Percentiles rank a stretch among this genome's conserved stretches.
These are phyloP conservation scores for Cotesia congregata DNA, from an alignment of 2,888 invertebrate species.

Conservation along the genomic window DNA sequence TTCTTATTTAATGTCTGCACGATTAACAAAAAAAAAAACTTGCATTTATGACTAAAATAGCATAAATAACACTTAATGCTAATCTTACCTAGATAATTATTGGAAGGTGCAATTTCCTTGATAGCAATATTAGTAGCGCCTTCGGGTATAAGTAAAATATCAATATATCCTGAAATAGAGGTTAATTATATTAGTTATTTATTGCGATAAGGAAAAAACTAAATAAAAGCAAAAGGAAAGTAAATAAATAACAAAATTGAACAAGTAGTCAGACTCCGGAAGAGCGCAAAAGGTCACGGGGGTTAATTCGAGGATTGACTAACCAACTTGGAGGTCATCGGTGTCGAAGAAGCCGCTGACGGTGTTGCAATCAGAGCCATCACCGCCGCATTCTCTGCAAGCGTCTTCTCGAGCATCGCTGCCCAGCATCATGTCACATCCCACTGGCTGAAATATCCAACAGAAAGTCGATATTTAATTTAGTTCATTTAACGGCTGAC, in stretches of 20 bases:
- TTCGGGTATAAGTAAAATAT: slow-evolving; percentile 89
- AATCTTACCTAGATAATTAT: slow-evolving; percentile 88
- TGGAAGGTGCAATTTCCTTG: slow-evolving; percentile 83
- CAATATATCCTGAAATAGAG: slow-evolving; percentile 85
- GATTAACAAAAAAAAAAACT: not conserved
- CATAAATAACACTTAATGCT: not conserved
- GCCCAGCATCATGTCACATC: slow-evolving; percentile 95
- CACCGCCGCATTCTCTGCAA: slow-evolving; percentile 93
- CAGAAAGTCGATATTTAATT: slow-evolving; percentile 23
- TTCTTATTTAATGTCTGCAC: not conserved
- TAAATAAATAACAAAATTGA: slow-evolving; percentile 11
- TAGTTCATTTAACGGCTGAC: not conserved
- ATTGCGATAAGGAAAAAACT: slow-evolving; percentile 11
- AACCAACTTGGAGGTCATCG: slow-evolving; percentile 82
- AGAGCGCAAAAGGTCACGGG: not conserved
- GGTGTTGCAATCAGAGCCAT: slow-evolving; percentile 89
- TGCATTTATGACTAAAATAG: slow-evolving; percentile 32
- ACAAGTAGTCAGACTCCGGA: not conserved
- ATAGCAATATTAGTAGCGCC: slow-evolving; percentile 93
- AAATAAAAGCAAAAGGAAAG: slow-evolving; percentile 3
- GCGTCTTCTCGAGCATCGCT: slow-evolving; percentile 89
- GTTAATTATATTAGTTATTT: slow-evolving; percentile 17
- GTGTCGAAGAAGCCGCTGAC: slow-evolving; percentile 79
- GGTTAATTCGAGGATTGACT: slow-evolving; percentile 51
- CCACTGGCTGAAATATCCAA: slow-evolving; percentile 79